These are phyloP conservation scores for Holothuria scabra DNA, from an alignment of 53 echinoderm and acorn worm species.

Conservation along the genomic window DNA sequence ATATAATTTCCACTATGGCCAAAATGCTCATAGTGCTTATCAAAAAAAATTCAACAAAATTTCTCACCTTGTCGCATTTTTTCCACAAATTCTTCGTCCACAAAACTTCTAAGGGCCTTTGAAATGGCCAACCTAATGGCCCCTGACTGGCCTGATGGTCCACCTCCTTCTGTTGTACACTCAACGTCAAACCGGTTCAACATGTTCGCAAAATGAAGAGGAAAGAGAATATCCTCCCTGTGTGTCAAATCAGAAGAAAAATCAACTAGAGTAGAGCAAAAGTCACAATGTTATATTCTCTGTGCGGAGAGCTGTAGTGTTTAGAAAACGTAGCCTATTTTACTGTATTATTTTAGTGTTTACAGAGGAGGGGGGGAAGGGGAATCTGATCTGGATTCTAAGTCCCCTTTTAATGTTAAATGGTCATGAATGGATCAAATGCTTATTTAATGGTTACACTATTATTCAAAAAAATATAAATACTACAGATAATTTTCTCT, in stretches of 20 bases:
- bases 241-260: not conserved
- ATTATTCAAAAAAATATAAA: too few species aligned
- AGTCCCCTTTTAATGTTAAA: too few species aligned
- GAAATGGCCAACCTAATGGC: constrained; percentile 83
- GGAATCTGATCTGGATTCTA: too few species aligned
- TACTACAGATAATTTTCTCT: too few species aligned
- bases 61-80: constrained; percentile 90
- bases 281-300: constrained; percentile 4
- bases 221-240: constrained; percentile 89
- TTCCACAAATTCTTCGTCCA: constrained; percentile 71
- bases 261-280: not conserved
- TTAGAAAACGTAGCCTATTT: too few species aligned
- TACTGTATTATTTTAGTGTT: too few species aligned
- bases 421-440: too few species aligned
- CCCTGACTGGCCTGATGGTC: constrained; percentile 74
- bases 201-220: constrained; percentile 86
- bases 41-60: too few species aligned
- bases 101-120: constrained; percentile 83
- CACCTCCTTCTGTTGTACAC: constrained; percentile 71
- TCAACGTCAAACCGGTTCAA: constrained; percentile 85
- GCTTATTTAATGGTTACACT: too few species aligned
- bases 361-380: too few species aligned
- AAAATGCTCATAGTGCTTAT: too few species aligned
- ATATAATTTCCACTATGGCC: too few species aligned
- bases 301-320: not conserved